Conservation (phyloP, 2,113 vertebrate species). For the Myiozetetes cayanensis region DNA sequence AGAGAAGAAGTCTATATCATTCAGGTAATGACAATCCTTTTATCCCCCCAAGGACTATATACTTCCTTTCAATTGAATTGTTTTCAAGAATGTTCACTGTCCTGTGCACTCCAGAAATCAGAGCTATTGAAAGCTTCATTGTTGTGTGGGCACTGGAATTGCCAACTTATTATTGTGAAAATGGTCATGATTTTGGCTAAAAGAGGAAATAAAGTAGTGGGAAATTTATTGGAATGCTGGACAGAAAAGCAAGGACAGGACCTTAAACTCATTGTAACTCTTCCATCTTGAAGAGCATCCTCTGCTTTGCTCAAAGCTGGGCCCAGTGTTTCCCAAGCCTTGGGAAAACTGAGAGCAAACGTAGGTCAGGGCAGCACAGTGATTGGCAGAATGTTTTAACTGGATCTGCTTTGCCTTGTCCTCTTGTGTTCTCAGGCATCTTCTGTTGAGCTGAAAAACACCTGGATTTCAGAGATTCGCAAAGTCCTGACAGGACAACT, state of each 20-base stretch:
- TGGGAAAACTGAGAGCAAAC: background rate
- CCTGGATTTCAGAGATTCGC: conserved; percentile 94
- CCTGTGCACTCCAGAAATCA: background rate
- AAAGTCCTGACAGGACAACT: conserved; percentile 91
- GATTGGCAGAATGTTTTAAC: background rate
- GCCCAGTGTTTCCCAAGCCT: background rate
- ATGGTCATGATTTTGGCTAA: background rate
- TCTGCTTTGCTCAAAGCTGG: background rate
- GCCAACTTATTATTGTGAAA: background rate
- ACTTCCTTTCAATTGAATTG: background rate
- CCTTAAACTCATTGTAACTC: background rate
- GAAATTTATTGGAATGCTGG: background rate
- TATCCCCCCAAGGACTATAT: background rate
- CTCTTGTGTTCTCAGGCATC: conserved; percentile 80
- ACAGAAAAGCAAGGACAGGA: background rate
- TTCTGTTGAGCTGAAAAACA: conserved; percentile 91
- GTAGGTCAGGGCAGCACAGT: background rate
- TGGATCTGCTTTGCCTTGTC: background rate
- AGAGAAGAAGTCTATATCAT: conserved; percentile 95
- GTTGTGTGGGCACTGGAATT: background rate
- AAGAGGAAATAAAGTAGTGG: background rate
- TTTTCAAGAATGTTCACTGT: background rate
- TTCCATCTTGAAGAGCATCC: background rate
- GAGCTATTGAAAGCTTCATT: background rate
- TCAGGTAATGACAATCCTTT: conserved; percentile 77